Conservation (phyloP, 2,888 invertebrate species). For the Spatulosminthurus flaviceps region DNA sequence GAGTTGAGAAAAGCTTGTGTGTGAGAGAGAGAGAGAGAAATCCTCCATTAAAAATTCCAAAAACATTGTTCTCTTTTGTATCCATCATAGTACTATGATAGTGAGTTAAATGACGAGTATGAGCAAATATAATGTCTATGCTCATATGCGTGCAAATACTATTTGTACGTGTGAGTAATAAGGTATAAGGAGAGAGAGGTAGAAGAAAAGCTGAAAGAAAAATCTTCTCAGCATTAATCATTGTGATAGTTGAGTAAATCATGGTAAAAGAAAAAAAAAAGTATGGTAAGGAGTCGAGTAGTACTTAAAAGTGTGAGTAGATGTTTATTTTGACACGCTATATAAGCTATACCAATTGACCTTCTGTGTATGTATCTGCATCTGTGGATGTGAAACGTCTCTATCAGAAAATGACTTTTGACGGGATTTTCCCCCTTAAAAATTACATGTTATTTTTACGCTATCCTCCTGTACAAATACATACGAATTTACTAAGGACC, state of each 20-base stretch:
- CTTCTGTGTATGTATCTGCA: slow-evolving; percentile 35
- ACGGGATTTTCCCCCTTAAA: background rate
- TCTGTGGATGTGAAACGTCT: slow-evolving; percentile 32
- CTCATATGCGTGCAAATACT: background rate
- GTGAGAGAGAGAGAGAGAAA: background rate
- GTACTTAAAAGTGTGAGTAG: slow-evolving; percentile 24
- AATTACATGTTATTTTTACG: background rate
- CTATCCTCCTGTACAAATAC: background rate
- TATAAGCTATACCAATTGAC: slow-evolving; percentile 26
- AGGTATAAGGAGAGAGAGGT: too few relatives aligned
- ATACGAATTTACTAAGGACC: background rate
- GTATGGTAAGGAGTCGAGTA: too few relatives aligned
- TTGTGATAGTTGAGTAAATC: background rate
- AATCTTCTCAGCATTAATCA: background rate
- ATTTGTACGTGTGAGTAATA: too few relatives aligned
- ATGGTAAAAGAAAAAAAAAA: too few relatives aligned
- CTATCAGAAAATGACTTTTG: slow-evolving; percentile 19
- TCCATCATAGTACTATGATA: background rate
- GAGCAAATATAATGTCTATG: background rate
- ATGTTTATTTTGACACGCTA: slow-evolving; percentile 29
- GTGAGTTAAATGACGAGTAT: background rate
- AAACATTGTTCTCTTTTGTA: too few relatives aligned
- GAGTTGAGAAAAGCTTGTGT: too few relatives aligned
- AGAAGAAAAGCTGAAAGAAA: too few relatives aligned
- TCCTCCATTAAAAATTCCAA: background rate